Evolutionary conservation across 2,113 vertebrate genomes (phyloP).

Genomic region (Apteryx mantelli): DNA sequence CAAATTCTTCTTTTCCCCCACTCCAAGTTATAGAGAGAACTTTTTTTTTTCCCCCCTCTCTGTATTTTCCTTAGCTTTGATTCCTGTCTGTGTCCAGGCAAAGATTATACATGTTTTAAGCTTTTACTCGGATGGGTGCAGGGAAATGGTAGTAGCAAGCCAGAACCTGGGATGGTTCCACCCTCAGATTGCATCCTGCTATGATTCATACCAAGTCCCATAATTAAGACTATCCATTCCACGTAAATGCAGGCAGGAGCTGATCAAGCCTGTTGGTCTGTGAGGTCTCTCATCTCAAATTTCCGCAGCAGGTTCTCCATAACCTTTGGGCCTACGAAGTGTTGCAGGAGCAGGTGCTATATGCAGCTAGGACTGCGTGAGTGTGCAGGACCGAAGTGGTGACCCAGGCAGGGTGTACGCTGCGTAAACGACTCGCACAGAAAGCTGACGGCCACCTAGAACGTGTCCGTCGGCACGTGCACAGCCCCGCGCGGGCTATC

Average conservation of each 20-base stretch:
- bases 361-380: too few relatives aligned
- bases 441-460: too few relatives aligned
- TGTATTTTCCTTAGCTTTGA: background rate
- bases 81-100: background rate
- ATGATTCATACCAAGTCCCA: background rate
- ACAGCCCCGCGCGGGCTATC: too few relatives aligned
- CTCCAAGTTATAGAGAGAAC: background rate
- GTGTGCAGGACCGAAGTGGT: too few relatives aligned
- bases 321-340: background rate
- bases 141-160: background rate
- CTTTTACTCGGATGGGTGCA: background rate
- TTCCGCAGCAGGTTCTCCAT: background rate
- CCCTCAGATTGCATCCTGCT: background rate
- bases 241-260: background rate
- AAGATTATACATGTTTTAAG: background rate
- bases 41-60: too few relatives aligned
- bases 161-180: background rate
- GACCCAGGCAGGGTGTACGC: too few relatives aligned
- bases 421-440: too few relatives aligned
- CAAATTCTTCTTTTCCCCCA: too few relatives aligned
- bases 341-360: background rate
- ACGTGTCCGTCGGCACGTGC: too few relatives aligned
- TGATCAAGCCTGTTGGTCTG: background rate
- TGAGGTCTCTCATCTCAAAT: too few relatives aligned
- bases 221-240: background rate